phyloP scores from a whole-genome alignment of 1,140 invertebrate genomes.

The Carcinoscorpius rotundicauda region DNA sequence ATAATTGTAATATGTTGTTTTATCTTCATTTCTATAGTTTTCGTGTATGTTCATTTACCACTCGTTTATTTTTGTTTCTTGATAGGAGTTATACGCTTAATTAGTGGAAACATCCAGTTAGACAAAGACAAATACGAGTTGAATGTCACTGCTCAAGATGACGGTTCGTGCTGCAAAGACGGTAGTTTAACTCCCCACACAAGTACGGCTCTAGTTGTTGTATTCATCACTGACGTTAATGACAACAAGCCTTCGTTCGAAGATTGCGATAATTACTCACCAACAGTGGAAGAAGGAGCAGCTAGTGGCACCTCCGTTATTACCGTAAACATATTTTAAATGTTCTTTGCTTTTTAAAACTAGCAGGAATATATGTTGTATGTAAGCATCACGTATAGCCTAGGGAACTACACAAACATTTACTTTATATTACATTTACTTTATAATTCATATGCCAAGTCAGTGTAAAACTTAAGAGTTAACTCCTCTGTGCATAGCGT shows the following conservation, averaged over 20 bases:
- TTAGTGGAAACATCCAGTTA: conserved; percentile 65
- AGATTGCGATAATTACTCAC: conserved; percentile 79
- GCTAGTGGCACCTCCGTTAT: conserved; percentile 76
- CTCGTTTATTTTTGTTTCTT: too few relatives aligned
- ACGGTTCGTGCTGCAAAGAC: conserved; percentile 80
- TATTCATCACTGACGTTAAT: conserved; percentile 92
- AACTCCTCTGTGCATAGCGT: too few relatives aligned
- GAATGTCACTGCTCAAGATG: conserved; percentile 86
- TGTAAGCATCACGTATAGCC: too few relatives aligned
- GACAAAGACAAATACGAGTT: conserved; percentile 75
- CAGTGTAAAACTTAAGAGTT: too few relatives aligned
- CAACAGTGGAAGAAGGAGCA: conserved; percentile 75
- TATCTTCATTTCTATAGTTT: too few relatives aligned
- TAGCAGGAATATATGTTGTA: too few relatives aligned
- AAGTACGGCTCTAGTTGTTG: conserved; percentile 86
- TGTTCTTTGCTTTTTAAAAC: too few relatives aligned
- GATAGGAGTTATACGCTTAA: conserved; percentile 66
- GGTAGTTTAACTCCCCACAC: conserved; percentile 75
- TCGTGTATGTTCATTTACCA: too few relatives aligned
- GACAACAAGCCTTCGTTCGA: conserved; percentile 91
- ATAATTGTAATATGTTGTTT: too few relatives aligned
- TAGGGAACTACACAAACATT: too few relatives aligned
- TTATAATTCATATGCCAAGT: too few relatives aligned
- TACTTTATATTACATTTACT: too few relatives aligned
- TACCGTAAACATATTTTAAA: conserved; percentile 41